Evolutionary conservation across 2,797 vertebrate genomes (phyloP), one percentile per base, ranked within the genome.

Genomic region (Myotis findleyi): DNA sequence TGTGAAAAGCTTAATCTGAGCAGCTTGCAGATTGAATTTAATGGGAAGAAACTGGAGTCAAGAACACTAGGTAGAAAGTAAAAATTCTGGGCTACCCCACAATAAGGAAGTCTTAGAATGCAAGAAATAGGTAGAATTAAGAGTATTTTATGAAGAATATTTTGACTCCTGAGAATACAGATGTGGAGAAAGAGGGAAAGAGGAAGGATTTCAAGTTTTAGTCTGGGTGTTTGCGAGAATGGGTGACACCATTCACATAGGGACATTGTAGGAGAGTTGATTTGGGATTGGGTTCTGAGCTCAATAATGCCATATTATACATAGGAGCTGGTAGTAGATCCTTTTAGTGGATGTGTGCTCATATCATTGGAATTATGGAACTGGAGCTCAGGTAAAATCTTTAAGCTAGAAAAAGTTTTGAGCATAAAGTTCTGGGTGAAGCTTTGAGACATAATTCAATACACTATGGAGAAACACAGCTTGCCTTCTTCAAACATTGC

Each of bases 401-500:
- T 92, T 53, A 41, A 69, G 14, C 13, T 93, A 33, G n/a, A 57
- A 85, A 53, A 73, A 62, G 18, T 62, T 83, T 30, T 76, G 33
- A 80, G 47, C 6, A 4, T 55, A 9, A 68, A 55, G 18, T 77
- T 77, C 30, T 64, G 25, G 44, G 36, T 90, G 36, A 72, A 85
- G 6, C 55, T 90, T 87, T 72, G 55, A 92, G 41, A 80, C 25
- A 27, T 30, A 44, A 44, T 89, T 89, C 25, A 25, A 0, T 71
- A 41, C 1, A 59, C 71, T 18, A n/a, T 17, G 21, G 51, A 20
- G 57, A 71, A 84, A n/a, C 25, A 7, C 79, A 25, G 20, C 88
- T 92, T 64, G 27, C 44, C 3, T n/a, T 91, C 27, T 66, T 93
- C 77, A 87, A 33, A 94, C 91, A 55, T 44, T 57, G 83, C 59